Evolutionary conservation across 2,888 invertebrate genomes (phyloP).

Genomic region (Lasioglossum morio): DNA sequence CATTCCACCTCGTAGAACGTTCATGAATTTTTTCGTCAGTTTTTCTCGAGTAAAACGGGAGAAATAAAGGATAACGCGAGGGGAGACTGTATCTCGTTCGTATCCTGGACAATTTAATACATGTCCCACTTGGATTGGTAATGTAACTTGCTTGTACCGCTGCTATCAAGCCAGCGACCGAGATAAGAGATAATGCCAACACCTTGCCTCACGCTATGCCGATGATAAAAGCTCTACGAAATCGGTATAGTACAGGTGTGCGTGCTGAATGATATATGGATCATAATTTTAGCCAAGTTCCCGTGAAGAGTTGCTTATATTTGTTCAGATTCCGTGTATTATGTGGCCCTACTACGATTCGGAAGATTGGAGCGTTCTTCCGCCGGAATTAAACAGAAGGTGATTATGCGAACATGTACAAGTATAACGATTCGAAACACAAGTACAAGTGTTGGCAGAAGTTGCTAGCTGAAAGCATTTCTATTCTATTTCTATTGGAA

Average conservation of each 20-base stretch:
- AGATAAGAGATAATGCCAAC: constrained; percentile 83
- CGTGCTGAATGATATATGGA: constrained; percentile 64
- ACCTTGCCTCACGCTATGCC: constrained; percentile 72
- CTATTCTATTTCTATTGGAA: too few species aligned
- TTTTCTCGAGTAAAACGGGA: too few species aligned
- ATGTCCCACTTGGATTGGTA: constrained; percentile 29
- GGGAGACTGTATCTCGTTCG: too few species aligned
- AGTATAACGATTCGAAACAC: too few species aligned
- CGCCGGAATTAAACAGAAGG: constrained; percentile 94
- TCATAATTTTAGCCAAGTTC: constrained; percentile 58
- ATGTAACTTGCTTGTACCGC: constrained; percentile 48
- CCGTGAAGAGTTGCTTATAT: constrained; percentile 32
- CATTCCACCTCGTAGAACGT: too few species aligned
- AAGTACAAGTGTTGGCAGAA: too few species aligned
- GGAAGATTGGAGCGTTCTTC: constrained; percentile 93
- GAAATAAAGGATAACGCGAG: too few species aligned
- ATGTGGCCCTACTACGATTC: constrained; percentile 89
- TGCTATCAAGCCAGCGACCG: constrained; percentile 75
- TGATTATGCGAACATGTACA: constrained; percentile 80
- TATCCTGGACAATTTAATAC: constrained; percentile 6
- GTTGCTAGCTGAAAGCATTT: too few species aligned
- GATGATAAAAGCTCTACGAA: constrained; percentile 74
- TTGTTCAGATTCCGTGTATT: constrained; percentile 60
- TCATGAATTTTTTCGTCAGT: too few species aligned
- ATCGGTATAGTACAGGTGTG: constrained; percentile 48